Conservation (phyloP, 2,113 vertebrate species). For the Pantherophis guttatus region DNA sequence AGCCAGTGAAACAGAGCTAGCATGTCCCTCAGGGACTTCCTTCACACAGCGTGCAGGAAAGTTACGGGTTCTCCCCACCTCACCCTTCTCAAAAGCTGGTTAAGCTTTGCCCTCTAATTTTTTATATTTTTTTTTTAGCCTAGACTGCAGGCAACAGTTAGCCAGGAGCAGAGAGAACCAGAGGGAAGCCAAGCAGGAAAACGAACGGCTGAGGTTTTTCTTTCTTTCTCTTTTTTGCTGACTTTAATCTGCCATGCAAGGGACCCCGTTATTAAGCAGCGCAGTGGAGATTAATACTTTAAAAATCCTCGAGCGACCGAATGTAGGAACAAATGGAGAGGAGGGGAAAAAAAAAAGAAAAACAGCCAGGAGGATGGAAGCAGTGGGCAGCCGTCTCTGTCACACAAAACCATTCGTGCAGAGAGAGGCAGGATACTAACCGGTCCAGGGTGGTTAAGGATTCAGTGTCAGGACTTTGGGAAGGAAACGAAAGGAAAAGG, state of each 20-base stretch:
- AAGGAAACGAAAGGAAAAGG: slow-evolving; percentile 87
- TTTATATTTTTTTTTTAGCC: neutral
- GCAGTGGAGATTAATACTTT: neutral
- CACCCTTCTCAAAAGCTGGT: neutral
- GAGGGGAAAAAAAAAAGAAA: too few relatives aligned
- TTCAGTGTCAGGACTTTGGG: slow-evolving; percentile 98
- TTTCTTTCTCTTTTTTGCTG: neutral
- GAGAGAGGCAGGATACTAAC: slow-evolving; percentile 92
- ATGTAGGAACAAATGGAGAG: neutral
- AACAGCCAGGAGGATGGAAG: slow-evolving; percentile 62
- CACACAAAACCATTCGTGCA: slow-evolving; percentile 80
- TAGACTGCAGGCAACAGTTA: neutral
- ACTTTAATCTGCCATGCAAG: slow-evolving; percentile 65
- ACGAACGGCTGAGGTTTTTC: neutral
- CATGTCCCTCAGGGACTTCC: neutral
- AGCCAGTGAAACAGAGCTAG: neutral
- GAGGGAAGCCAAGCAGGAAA: neutral
- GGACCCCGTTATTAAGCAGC: slow-evolving; percentile 65
- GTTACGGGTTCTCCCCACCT: neutral
- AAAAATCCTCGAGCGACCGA: neutral
- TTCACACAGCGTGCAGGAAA: neutral
- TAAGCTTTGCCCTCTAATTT: neutral
- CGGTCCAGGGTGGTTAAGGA: slow-evolving; percentile 99
- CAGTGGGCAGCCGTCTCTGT: slow-evolving; percentile 62
- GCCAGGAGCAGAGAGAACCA: neutral